Evolutionary conservation across 2,888 invertebrate species (phyloP).

Genomic region (Exocentrus adspersus): DNA sequence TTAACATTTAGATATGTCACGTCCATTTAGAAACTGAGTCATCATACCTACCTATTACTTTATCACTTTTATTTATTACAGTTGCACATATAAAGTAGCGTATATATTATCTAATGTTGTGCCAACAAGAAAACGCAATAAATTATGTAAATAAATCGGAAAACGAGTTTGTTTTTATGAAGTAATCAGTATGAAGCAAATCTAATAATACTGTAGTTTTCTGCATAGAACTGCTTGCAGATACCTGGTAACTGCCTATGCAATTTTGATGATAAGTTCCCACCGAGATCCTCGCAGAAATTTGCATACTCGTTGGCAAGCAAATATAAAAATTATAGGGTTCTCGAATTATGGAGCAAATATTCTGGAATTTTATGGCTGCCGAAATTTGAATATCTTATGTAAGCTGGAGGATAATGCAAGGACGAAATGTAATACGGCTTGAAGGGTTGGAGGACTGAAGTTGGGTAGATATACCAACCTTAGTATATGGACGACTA

Average conservation of each 20-base stretch:
- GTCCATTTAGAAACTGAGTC: no score
- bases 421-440: neutral
- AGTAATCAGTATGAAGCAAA: conserved; percentile 7
- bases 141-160: conserved; percentile 16
- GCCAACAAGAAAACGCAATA: neutral
- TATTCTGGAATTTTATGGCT: neutral
- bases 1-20: no score
- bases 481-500: no score
- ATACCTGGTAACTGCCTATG: neutral
- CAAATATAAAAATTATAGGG: neutral
- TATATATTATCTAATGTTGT: conserved; percentile 4
- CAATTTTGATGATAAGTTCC: no score
- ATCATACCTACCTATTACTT: no score
- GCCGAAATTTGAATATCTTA: neutral
- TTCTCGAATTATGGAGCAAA: neutral
- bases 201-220: conserved; percentile 5
- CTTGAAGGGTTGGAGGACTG: neutral
- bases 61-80: neutral
- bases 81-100: neutral
- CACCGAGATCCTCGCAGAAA: neutral
- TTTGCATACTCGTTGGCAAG: conserved; percentile 13
- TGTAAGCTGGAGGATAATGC: neutral
- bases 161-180: conserved; percentile 6
- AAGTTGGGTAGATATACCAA: neutral
- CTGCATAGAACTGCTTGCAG: neutral